Conservation (phyloP, 2,888 invertebrate genomes). For the Rotaria socialis region DNA sequence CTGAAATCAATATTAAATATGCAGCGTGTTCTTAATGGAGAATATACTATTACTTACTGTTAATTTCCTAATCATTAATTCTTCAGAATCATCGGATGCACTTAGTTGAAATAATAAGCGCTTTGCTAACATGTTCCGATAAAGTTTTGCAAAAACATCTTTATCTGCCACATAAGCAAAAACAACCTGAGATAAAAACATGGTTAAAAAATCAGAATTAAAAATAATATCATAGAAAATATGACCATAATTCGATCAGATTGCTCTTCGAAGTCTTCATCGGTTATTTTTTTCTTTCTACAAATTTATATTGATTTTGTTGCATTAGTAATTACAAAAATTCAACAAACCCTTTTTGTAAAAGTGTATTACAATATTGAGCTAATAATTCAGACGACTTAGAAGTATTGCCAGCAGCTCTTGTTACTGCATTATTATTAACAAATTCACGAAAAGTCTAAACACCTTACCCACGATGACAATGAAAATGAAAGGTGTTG, state of each 20-base stretch:
- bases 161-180: conserved; percentile 99
- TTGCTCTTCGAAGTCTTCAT: conserved; percentile 92
- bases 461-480: conserved; percentile 41
- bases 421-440: conserved; percentile 90
- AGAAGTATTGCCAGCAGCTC: conserved; percentile 70
- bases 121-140: conserved; percentile 97
- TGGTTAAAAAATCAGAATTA: neutral
- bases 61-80: conserved; percentile 97
- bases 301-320: conserved; percentile 32
- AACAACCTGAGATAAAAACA: conserved; percentile 61
- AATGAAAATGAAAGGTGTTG: neutral
- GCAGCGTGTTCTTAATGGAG: too few species aligned
- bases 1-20: too few species aligned
- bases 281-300: conserved; percentile 92
- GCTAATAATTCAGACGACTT: conserved; percentile 95
- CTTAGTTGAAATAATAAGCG: conserved; percentile 94
- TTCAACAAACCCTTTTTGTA: conserved; percentile 72
- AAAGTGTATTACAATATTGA: conserved; percentile 89
- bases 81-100: conserved; percentile 96
- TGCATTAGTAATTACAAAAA: neutral
- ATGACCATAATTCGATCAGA: conserved; percentile 83
- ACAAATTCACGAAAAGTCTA: conserved; percentile 91
- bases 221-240: neutral
- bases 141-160: conserved; percentile 99
- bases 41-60: conserved; percentile 63